Conservation (phyloP, 2,113 vertebrate species). For the Ondatra zibethicus region DNA sequence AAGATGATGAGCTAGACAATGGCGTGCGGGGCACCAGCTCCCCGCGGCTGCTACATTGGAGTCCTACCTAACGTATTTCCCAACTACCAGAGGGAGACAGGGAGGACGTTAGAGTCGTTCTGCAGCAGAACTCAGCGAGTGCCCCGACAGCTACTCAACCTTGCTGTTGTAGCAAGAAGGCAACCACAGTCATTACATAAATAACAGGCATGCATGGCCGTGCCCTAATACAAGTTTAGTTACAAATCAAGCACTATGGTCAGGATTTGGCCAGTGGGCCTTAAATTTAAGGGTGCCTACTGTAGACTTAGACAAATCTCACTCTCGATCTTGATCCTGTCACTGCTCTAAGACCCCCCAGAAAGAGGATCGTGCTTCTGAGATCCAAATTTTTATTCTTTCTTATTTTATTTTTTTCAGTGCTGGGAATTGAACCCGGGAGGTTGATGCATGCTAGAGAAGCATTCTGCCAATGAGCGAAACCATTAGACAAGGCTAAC, state of each 20-base stretch:
- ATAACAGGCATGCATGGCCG: neutral
- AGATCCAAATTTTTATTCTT: neutral
- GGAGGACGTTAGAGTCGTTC: neutral
- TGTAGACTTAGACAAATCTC: conserved; percentile 15
- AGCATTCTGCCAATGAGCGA: neutral
- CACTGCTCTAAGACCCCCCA: neutral
- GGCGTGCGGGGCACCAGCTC: neutral
- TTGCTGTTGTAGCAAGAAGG: neutral
- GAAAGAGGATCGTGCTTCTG: conserved; percentile 27
- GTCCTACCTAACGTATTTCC: neutral
- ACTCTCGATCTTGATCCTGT: neutral
- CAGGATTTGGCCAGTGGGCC: neutral
- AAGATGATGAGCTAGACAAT: neutral
- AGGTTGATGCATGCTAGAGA: no score
- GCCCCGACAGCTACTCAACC: neutral
- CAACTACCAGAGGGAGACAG: neutral
- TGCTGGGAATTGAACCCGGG: neutral
- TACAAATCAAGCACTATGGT: neutral
- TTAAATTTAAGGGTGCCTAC: neutral
- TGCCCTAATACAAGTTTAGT: neutral
- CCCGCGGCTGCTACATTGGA: neutral
- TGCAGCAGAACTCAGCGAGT: neutral
- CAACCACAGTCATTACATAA: neutral
- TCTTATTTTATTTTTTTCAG: neutral
- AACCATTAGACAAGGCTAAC: neutral